Conservation (phyloP, 2,888 invertebrate genomes). For the Cantharis flavilabris region DNA sequence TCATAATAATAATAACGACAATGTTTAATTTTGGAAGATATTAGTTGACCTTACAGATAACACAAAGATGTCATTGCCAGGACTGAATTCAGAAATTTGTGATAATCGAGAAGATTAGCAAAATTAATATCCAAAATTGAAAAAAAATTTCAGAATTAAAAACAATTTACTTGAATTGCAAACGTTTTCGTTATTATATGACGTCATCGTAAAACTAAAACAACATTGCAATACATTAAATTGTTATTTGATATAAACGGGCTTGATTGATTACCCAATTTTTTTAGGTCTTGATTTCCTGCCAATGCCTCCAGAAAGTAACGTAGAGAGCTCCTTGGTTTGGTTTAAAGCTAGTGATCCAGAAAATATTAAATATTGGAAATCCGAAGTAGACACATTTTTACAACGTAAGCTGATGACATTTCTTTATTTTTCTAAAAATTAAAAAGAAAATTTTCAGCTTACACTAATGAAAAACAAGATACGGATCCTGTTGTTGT, state of each 20-base stretch:
- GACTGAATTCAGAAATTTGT: background rate
- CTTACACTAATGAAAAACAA: constrained; percentile 53
- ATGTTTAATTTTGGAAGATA: no score
- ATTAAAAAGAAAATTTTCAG: constrained; percentile 3
- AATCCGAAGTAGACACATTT: constrained; percentile 74
- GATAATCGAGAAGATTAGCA: no score
- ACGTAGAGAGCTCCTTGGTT: constrained; percentile 95
- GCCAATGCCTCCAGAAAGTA: constrained; percentile 90
- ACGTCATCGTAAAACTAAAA: no score
- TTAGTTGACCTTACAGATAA: no score
- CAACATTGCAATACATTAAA: background rate
- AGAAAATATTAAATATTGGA: constrained; percentile 82
- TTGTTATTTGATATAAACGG: background rate
- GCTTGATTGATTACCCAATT: background rate
- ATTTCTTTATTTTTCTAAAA: background rate
- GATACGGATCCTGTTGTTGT: constrained; percentile 56
- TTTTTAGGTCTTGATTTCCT: constrained; percentile 89
- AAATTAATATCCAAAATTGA: no score
- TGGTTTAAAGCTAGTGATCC: constrained; percentile 84
- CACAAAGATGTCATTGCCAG: no score
- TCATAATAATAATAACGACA: no score
- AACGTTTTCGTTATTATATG: no score
- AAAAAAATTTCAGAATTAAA: no score
- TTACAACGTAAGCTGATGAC: constrained; percentile 69
- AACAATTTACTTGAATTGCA: no score